phyloP scores from a whole-genome alignment of 2,113 vertebrate species.

The Cariama cristata region DNA sequence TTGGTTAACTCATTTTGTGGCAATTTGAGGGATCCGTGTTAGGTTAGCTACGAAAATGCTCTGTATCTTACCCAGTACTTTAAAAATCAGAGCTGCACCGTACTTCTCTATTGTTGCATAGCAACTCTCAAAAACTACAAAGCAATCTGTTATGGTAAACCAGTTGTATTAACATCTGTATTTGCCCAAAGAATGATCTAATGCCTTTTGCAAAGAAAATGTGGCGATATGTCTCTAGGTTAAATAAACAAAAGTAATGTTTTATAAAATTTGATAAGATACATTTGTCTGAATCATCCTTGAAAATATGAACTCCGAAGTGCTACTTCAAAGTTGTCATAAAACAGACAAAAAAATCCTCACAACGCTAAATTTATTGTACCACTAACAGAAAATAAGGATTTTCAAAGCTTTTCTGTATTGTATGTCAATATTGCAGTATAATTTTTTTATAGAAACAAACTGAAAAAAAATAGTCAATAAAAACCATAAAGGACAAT shows the following conservation, averaged over 20 bases:
- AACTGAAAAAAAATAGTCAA: slow-evolving; percentile 67
- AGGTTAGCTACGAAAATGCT: not conserved
- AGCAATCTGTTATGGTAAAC: slow-evolving; percentile 76
- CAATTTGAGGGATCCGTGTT: not conserved
- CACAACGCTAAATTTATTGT: slow-evolving; percentile 73
- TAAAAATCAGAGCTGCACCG: slow-evolving; percentile 27
- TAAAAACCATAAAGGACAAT: slow-evolving; percentile 84
- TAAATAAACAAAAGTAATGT: slow-evolving; percentile 64
- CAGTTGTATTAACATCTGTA: slow-evolving; percentile 77
- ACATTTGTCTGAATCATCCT: slow-evolving; percentile 63
- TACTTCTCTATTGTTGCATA: slow-evolving; percentile 71
- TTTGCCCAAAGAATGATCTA: slow-evolving; percentile 71
- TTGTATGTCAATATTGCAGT: slow-evolving; percentile 77
- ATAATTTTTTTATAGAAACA: slow-evolving; percentile 76
- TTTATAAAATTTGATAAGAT: slow-evolving; percentile 70
- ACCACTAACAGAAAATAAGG: slow-evolving; percentile 75
- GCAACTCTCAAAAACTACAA: slow-evolving; percentile 74
- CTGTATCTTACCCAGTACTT: slow-evolving; percentile 28
- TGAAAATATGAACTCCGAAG: slow-evolving; percentile 72
- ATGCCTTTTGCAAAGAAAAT: slow-evolving; percentile 66
- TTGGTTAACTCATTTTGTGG: not conserved
- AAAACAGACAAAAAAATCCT: slow-evolving; percentile 61
- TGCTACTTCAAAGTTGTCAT: slow-evolving; percentile 73
- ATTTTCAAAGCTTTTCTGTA: slow-evolving; percentile 78
- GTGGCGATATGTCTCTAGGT: not conserved